phyloP scores from a whole-genome alignment of 2,888 invertebrate genomes.

The Xestia rhomboidea region DNA sequence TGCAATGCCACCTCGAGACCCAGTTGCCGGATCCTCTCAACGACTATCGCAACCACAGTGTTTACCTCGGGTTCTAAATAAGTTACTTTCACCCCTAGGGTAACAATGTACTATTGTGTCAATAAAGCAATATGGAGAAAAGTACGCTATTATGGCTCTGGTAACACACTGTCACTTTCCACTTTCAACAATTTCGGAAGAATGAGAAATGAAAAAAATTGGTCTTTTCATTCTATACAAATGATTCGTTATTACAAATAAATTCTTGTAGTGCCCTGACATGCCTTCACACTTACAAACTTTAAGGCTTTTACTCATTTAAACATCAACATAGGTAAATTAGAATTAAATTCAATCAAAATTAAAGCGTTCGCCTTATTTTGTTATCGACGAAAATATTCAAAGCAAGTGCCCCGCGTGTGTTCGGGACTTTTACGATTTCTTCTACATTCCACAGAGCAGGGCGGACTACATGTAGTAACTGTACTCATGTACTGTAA shows the following conservation, averaged over 20 bases:
- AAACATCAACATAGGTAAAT: neutral
- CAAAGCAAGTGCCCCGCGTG: slow-evolving; percentile 66
- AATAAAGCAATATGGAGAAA: neutral
- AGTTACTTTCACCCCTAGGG: too few species aligned
- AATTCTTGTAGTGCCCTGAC: neutral
- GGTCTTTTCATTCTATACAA: neutral
- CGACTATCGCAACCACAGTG: too few species aligned
- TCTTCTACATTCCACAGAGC: slow-evolving; percentile 66
- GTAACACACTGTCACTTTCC: neutral
- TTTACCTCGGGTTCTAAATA: too few species aligned
- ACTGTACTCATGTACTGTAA: slow-evolving; percentile 19
- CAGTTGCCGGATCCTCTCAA: too few species aligned
- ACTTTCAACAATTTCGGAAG: neutral
- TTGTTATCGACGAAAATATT: slow-evolving; percentile 44
- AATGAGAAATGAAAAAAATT: too few species aligned
- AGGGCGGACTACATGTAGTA: slow-evolving; percentile 28
- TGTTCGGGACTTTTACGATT: slow-evolving; percentile 69
- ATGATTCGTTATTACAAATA: neutral
- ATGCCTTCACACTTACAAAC: neutral
- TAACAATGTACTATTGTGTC: too few species aligned
- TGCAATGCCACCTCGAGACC: too few species aligned
- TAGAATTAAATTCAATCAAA: neutral
- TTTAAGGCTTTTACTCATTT: neutral
- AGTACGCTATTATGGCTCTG: neutral
- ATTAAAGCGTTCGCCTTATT: slow-evolving; percentile 63